These are phyloP conservation scores for Episyrphus balteatus DNA, from an alignment of 1,140 invertebrate species.

Conservation along the genomic window DNA sequence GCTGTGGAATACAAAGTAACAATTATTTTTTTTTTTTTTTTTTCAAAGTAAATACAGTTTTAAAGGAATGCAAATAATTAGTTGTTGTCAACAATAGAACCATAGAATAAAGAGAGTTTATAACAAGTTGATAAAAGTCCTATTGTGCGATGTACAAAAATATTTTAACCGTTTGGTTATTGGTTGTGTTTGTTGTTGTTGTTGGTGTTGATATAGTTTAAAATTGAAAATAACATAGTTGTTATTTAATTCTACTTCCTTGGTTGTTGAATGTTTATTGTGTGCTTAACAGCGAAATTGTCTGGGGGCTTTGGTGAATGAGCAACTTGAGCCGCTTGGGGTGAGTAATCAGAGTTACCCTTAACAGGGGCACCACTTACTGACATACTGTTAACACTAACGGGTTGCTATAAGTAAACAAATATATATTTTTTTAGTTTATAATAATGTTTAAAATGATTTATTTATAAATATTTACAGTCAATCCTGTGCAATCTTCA, in stretches of 20 bases:
- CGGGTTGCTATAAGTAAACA: constrained; percentile 30
- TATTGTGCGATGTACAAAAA: too few relatives aligned
- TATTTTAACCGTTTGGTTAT: too few relatives aligned
- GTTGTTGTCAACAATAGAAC: too few relatives aligned
- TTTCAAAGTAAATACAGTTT: too few relatives aligned
- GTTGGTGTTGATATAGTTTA: too few relatives aligned
- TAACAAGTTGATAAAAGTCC: too few relatives aligned
- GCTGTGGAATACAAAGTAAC: too few relatives aligned
- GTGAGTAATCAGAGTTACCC: constrained; percentile 79
- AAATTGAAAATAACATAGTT: too few relatives aligned
- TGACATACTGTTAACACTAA: constrained; percentile 54
- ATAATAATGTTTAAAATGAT: constrained; percentile 14
- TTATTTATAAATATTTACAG: constrained; percentile 13
- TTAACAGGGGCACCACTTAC: constrained; percentile 67
- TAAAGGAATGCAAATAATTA: too few relatives aligned
- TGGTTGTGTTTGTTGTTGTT: too few relatives aligned
- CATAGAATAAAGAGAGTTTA: too few relatives aligned
- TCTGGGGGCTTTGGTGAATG: constrained; percentile 62
- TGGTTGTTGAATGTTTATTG: constrained; percentile 61
- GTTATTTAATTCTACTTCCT: constrained; percentile 45
- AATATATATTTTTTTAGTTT: constrained; percentile 22
- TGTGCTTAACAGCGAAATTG: constrained; percentile 46
- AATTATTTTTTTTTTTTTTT: too few relatives aligned
- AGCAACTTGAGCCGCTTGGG: constrained; percentile 66
- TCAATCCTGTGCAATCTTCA: constrained; percentile 36